A percentile compares a stretch with the other conserved stretches of the same genome.
Evolutionary conservation across 2,113 vertebrate genomes (phyloP).

Genomic region (Maccullochella peelii): DNA sequence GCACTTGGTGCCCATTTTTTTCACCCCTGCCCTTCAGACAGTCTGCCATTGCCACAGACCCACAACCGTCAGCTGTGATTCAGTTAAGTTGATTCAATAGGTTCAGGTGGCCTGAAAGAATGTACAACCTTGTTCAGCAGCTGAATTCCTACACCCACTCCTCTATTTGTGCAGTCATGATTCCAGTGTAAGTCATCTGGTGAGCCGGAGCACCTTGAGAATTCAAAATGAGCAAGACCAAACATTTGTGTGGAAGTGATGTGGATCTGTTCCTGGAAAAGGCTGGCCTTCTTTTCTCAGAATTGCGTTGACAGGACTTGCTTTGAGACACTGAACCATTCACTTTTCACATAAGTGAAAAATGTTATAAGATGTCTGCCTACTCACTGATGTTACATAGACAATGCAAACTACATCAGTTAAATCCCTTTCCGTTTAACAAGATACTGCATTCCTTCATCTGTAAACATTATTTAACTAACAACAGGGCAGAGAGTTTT

Average conservation of each 20-base stretch:
- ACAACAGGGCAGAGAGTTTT: fast-evolving
- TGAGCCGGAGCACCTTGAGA: not conserved
- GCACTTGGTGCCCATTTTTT: no score
- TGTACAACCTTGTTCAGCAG: constrained; percentile 9
- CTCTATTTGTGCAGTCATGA: constrained; percentile 20
- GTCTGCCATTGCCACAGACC: no score
- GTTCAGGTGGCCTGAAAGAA: not conserved
- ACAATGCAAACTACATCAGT: not conserved
- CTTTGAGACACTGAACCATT: not conserved
- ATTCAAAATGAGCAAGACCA: constrained; percentile 2
- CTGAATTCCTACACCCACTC: not conserved
- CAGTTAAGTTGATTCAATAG: not conserved
- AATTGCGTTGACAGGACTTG: not conserved
- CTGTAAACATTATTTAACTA: not conserved
- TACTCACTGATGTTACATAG: not conserved
- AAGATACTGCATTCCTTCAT: not conserved
- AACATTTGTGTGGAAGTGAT: constrained; percentile 8
- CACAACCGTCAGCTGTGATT: not conserved
- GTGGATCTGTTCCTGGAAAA: constrained; percentile 9
- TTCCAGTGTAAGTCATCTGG: constrained; percentile 22
- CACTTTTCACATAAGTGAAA: not conserved
- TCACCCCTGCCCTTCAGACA: no score
- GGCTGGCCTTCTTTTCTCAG: not conserved
- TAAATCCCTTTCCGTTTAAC: not conserved
- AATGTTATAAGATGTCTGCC: no score